Percentiles rank a stretch among this genome's conserved stretches.
Evolutionary conservation across 2,113 vertebrate species (phyloP).

Genomic region (Dendropsophus ebraccatus): DNA sequence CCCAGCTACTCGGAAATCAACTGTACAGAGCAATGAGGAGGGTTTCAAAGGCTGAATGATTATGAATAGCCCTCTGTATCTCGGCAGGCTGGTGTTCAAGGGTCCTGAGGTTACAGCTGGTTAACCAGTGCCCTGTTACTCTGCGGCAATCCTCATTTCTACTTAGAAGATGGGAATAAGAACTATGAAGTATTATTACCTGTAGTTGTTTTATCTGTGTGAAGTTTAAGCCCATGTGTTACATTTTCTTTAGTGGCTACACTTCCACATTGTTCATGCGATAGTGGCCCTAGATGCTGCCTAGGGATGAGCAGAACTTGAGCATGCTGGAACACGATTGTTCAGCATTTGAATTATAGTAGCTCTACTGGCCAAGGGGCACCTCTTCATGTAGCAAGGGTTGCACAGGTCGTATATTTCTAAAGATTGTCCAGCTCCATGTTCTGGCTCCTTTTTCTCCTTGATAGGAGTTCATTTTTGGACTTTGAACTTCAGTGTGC

Average conservation of each 20-base stretch:
- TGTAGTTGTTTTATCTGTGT: background rate
- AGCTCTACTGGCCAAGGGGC: too few species aligned
- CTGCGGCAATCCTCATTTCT: background rate
- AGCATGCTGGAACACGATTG: too few species aligned
- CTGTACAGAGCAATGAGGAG: slow-evolving; percentile 70
- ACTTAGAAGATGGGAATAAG: background rate
- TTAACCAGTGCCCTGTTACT: slow-evolving; percentile 70
- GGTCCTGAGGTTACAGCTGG: slow-evolving; percentile 71
- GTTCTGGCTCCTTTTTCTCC: too few species aligned
- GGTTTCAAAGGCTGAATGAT: slow-evolving; percentile 77
- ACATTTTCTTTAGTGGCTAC: background rate
- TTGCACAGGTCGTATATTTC: too few species aligned
- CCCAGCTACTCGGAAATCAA: slow-evolving; percentile 78
- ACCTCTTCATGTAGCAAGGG: too few species aligned
- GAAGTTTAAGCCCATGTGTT: background rate
- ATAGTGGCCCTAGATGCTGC: too few species aligned
- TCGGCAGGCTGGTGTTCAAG: slow-evolving; percentile 61
- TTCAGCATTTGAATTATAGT: too few species aligned
- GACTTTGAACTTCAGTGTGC: background rate
- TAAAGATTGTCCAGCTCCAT: too few species aligned
- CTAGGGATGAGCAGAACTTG: too few species aligned
- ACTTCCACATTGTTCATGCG: too few species aligned
- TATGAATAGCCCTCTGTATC: slow-evolving; percentile 78
- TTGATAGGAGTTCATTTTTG: too few species aligned
- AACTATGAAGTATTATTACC: background rate